Base-by-base conservation (phyloP, 1,140 invertebrate genomes). In the Contarinia nasturtii region DNA sequence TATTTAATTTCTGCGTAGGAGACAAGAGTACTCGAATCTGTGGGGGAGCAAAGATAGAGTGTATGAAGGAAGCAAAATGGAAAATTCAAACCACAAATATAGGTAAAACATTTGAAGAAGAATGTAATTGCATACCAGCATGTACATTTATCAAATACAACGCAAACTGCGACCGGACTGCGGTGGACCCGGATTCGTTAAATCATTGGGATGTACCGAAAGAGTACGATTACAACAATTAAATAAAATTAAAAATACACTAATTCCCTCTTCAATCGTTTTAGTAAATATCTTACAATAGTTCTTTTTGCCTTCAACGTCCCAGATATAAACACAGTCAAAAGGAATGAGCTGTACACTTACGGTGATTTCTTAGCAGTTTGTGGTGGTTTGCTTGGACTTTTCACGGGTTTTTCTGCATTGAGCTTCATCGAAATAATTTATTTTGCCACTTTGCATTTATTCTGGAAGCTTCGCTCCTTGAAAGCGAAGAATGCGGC, bases 81-180 rank as follows among this genome's bases (percentile, higher is more conserved):
- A 66, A 75, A 49, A 53, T 76, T 11, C 62, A 75, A n/a, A 53
- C 21, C 61, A 60, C 0, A n/a, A n/a, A n/a, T 40, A 56, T 11
- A 7, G n/a, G n/a, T n/a, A 71, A 65, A 52, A 58, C 12, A 49
- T 50, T 22, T 66, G 69, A 14, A 60, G 63, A 0, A 47, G 57
- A 2, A 52, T 80, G 79, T 54, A 68, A 74, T 51, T 82, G 79
- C 54, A 58, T 80, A 48, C 77, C 76, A 1, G 68, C 75, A 0
- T 82, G 79, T 51, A 78, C 74, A 1, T 74, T 76, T 2, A 66
- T 80, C 1, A 66, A 69, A 8, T 82, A 80, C 54, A 71, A 77
- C 48, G 71, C 73, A 0, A 76, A 79, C 59, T 76, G 73, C 2
- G 78, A 76, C 0, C 75, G 78, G 54, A 76, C n/a, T 74, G 5